These are phyloP conservation scores for Heliothis peltigera DNA, from an alignment of 2,888 invertebrate species.

Conservation along the genomic window DNA sequence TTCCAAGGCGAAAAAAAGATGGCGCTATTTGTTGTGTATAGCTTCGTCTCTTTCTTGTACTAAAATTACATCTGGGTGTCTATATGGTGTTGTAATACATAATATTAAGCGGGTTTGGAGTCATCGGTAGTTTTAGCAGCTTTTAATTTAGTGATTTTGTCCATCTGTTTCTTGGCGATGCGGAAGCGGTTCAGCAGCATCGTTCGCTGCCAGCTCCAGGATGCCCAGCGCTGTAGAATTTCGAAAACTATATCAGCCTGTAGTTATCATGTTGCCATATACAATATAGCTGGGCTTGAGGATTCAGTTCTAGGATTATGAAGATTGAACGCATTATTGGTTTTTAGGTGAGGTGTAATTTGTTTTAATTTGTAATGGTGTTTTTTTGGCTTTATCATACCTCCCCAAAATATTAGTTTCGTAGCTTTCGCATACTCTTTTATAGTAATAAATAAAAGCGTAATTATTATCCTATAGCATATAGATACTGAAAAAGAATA, in stretches of 20 bases:
- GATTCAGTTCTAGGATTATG: too few relatives aligned
- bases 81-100: background rate
- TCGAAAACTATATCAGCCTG: constrained; percentile 5
- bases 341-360: too few relatives aligned
- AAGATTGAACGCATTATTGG: too few relatives aligned
- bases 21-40: background rate
- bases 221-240: constrained; percentile 75
- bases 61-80: background rate
- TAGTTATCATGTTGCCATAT: too few relatives aligned
- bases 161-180: constrained; percentile 74
- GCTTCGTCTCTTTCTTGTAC: background rate
- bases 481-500: too few relatives aligned
- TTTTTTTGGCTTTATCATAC: too few relatives aligned
- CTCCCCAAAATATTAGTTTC: too few relatives aligned
- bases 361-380: too few relatives aligned
- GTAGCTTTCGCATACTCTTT: too few relatives aligned
- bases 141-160: constrained; percentile 69
- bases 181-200: constrained; percentile 73
- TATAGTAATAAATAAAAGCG: too few relatives aligned
- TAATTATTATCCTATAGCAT: too few relatives aligned
- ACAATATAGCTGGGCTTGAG: too few relatives aligned
- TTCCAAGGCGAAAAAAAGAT: background rate
- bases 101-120: constrained; percentile 46
- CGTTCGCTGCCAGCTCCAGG: constrained; percentile 81
- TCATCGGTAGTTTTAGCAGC: constrained; percentile 51